Evolutionary conservation across 92 coral and sea anemone species (phyloP), one percentile per base, ranked within the genome.

Genomic region (Actinernus sp.): DNA sequence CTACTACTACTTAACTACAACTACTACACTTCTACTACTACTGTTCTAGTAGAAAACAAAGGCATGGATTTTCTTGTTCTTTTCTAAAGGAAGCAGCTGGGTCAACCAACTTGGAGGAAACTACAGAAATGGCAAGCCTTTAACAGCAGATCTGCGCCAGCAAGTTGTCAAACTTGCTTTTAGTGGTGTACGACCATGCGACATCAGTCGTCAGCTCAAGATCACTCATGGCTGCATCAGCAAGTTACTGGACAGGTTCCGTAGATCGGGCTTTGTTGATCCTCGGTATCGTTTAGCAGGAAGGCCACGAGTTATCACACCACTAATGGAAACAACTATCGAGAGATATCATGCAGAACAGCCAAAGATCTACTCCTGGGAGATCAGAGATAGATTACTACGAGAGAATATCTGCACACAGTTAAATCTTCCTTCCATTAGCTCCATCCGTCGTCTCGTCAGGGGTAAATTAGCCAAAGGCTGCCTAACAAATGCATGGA

Each of bases 311-410:
- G 91, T 92, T 18, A 92, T 92, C 30, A 92, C 97, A 1, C 76
- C 87, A 0, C 84, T 78, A 33, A 92, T 92, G 18, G 97, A 92
- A 36, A 41, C 54, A 25, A 89, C 79, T 49, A 92, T 92, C 29
- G 94, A 88, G 19, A 71, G 89, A 51, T 92, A 83, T 55, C 57
- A 92, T 14, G 60, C 38, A 17, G 66, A 74, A 64, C 86, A 88
- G 48, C 97, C 97, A 2, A 94, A 94, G 20, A 86, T 89, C 56
- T 92, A 88, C 60, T 83, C 93, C 29, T 92, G 97, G 94, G 94
- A 92, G 59, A 69, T 92, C 14, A 81, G 89, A 49, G 94, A 92
- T 22, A 72, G 81, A 14, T 59, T 92, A 44, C 46, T 92, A n/a
- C 74, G 63, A 34, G 97, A 92, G 26, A 84, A 66, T 23, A 84